phyloP scores from a whole-genome alignment of 2,113 vertebrate species.

The Bubo scandiacus region DNA sequence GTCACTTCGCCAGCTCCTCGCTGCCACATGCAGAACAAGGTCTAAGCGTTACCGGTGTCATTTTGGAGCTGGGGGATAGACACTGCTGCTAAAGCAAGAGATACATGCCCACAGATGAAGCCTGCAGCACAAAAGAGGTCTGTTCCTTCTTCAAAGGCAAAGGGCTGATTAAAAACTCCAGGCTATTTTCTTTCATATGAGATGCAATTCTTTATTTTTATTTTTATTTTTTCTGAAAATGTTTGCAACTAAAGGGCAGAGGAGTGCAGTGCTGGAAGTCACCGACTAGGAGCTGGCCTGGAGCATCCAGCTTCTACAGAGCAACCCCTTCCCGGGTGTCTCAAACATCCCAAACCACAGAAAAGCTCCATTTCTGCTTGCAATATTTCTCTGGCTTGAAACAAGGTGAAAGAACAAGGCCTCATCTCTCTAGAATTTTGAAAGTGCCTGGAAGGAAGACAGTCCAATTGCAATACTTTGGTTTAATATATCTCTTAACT shows the following conservation, averaged over 20 bases:
- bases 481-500: not conserved
- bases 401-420: not conserved
- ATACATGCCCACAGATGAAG: no score
- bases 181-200: not conserved
- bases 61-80: not conserved
- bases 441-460: not conserved
- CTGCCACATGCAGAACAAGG: not conserved
- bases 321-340: not conserved
- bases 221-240: not conserved
- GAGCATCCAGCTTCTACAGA: not conserved
- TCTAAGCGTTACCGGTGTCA: accelerated
- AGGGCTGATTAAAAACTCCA: not conserved
- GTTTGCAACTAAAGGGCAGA: not conserved
- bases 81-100: not conserved
- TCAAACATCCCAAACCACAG: not conserved
- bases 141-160: not conserved
- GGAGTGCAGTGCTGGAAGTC: not conserved
- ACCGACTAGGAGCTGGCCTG: not conserved
- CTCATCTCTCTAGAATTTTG: not conserved
- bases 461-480: not conserved
- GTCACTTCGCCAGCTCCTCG: not conserved
- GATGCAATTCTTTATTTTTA: no score
- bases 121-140: not conserved
- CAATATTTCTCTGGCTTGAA: not conserved
- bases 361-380: not conserved